Base-by-base conservation (phyloP, 2,797 vertebrate genomes). In the Anguilla obscura region DNA sequence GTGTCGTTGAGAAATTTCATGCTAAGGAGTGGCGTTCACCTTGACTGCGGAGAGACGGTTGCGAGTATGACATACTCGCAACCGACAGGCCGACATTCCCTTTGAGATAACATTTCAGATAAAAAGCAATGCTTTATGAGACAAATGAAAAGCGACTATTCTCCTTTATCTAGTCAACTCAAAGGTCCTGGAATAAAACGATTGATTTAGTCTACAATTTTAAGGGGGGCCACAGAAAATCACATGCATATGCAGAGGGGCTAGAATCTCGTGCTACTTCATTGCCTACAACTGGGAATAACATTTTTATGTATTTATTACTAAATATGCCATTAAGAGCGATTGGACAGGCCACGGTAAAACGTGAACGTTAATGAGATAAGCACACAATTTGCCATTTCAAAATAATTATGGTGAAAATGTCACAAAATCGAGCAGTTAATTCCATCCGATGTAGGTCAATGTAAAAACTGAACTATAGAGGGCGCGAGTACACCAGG, bases 401-500 rank as follows among this genome's bases (percentile, higher is more conserved):
- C 18, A 24, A 24, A 63, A 63, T 63, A 63, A 6, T 63, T 63
- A 18, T 21, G 1, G 21, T 63, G 24, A 63, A 63, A 63, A 63
- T 63, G 21, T 27, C 9, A 27, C 9, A 33, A 71, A 71, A 71
- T 16, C 30, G 30, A 30, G 0, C 5, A 14, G 0, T 33, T 18
- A 14, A 76, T 76, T 36, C 33, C 33, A 36, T 76, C 40, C 24
- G 21, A 82, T 6, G 27, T 48, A 36, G 27, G 33, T 10, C 48
- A 88, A 27, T 74, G 16, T 86, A 85, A 24, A 60, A 0, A 86
- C n/a, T 83, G 50, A 84, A 87, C 86, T 63, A 40, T 80, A 92
- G 92, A 86, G 89, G 92, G 89, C 90, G 90, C 92, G 89, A 52
- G 90, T 90, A 74, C 89, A 92, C 90, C 90, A 88, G 85, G 71